These are phyloP conservation scores for Drosophila ironensis DNA, from an alignment of 1,140 invertebrate genomes.

Conservation along the genomic window DNA sequence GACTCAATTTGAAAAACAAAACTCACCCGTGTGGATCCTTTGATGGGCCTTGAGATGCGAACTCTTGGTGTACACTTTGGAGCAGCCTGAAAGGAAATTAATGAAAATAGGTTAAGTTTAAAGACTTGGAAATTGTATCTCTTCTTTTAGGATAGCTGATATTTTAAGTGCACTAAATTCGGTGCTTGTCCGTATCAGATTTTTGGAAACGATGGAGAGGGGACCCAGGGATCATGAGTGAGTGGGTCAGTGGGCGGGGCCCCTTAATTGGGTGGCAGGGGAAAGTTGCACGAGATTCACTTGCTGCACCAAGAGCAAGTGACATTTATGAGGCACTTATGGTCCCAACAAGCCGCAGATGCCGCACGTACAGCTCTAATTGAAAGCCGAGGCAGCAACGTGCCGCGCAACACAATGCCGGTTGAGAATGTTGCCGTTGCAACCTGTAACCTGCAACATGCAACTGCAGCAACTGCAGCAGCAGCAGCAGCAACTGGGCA, in stretches of 20 bases:
- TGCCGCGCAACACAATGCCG: constrained; percentile 51
- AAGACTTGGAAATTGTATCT: neutral
- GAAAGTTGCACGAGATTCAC: constrained; percentile 70
- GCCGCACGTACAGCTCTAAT: constrained; percentile 65
- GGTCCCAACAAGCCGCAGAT: constrained; percentile 59
- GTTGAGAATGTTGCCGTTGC: constrained; percentile 57
- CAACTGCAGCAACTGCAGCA: constrained; percentile 10
- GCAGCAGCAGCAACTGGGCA: too few relatives aligned
- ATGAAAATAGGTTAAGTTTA: neutral
- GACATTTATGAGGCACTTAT: constrained; percentile 72
- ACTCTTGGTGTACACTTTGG: constrained; percentile 99
- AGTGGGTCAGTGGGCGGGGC: constrained; percentile 66
- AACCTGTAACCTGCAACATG: constrained; percentile 7
- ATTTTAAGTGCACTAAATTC: too few relatives aligned
- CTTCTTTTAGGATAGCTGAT: too few relatives aligned
- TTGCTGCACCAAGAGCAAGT: constrained; percentile 44
- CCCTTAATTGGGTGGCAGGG: constrained; percentile 62
- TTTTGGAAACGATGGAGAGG: too few relatives aligned
- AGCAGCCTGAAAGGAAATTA: constrained; percentile 89
- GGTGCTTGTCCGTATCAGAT: constrained; percentile 23
- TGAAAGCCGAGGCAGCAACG: constrained; percentile 56
- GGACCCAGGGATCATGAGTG: too few relatives aligned
- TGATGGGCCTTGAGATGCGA: constrained; percentile 99
- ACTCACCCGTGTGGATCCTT: constrained; percentile 97
- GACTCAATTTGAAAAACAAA: constrained; percentile 5